Base-by-base conservation (phyloP, 2,113 vertebrate genomes). In the Chrysemys picta region DNA sequence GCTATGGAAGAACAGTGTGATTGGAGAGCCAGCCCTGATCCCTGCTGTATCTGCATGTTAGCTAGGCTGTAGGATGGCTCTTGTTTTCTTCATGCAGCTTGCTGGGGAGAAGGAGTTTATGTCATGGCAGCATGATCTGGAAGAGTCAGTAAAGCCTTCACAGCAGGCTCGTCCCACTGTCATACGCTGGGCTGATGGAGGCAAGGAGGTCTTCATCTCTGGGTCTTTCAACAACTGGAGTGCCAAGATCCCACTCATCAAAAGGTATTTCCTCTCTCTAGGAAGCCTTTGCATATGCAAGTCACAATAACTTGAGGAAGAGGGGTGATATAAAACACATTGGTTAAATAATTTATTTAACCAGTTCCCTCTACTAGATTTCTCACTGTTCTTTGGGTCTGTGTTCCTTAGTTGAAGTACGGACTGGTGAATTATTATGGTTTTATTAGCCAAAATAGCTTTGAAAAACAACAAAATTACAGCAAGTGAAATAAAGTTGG, bases 161-260 rank as follows among this genome's bases (percentile, higher is more conserved):
- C 98, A 99, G 56, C 99, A 99, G 91, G 99, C 99, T 93, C 99
- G 99, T 80, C 99, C 99, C 47, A 99, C 99, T 4, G 99, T 99
- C 78, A 99, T 99, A 94, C 99, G 99, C 90, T 99, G 99, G 99
- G 98, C 99, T 0, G 99, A 99, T 89, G 99, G 99, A 65, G 99
- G 99, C 42, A 99, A 99, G 95, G 99, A 99, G 83, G 99, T 99
- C 94, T 99, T 99, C 97, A 99, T 99, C 87, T 98, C 99, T 0
- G 99, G 99, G 29, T 99, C 99, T 62, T 99, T 99, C 97, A 99
- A 99, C 97, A 99, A 99, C 97, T 99, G 99, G 99, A 99, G 97
- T 96, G 95, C 98, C 89, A 99, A 99, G 98, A 99, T 99, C 95
- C 99, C 99, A 1, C 98, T 99, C 81, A 99, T 99, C 97, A 99